Base-by-base conservation (phyloP, 2,888 invertebrate species). In the Congeria kusceri region DNA sequence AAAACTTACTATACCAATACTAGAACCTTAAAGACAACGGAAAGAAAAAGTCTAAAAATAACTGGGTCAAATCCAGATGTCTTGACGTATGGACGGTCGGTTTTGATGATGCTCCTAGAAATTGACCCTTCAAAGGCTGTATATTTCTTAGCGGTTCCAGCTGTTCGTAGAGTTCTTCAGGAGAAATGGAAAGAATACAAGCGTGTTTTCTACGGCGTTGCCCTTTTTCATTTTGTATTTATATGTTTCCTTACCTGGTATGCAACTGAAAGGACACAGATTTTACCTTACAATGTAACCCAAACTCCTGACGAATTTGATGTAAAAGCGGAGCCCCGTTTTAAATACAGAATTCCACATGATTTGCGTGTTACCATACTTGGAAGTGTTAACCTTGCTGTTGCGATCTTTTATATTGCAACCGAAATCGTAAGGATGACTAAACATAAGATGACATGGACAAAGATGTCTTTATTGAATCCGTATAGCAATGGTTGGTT, bases 71-170 rank as follows among this genome's bases (percentile, higher is more conserved):
- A 7, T 32, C 32, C 32, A 32, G 32, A 7, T 9, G 9, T 32
- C 32, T 7, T 32, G 4, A 4, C 32, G 9, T 32, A 32, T 32
- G 9, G 32, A 32, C 32, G 32, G 32, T 86, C 87, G 2, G 74
- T 87, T 25, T 58, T 89, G 9, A 87, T 87, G 73, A 87, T 84
- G 76, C 76, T 88, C 44, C 82, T 86, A 49, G 78, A 84, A 49
- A 59, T 83, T 15, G 80, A 86, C 44, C 84, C 83, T 9, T 57
- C 62, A 3, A 67, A 71, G 13, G 87, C 87, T 0, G 86, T 88
- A 44, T 79, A 83, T 15, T 80, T 89, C 15, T 71, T 88, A 9
- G 74, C 80, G 62, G 69, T 83, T 23, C 77, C 70, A 2, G 84
- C 88, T 15, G 69, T 89, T 0, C 66, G 80, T 53, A 59, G 77